Conservation (phyloP, 1,140 invertebrate genomes). For the Condylostylus longicornis region DNA sequence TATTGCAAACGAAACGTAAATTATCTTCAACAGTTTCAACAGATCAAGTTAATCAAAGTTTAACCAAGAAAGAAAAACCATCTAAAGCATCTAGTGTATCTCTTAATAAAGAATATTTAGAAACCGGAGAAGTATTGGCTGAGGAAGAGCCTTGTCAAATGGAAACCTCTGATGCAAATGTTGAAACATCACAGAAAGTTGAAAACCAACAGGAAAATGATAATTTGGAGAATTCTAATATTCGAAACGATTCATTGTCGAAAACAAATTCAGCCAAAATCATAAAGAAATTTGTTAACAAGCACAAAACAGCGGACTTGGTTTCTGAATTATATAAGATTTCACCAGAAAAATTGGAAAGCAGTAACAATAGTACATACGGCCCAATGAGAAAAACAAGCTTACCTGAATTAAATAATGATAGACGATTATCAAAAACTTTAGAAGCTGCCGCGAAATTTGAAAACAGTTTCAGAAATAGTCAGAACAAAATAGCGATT, state of each 20-base stretch:
- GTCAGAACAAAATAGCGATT: too few species aligned
- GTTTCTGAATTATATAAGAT: conserved; percentile 24
- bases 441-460: conserved; percentile 58
- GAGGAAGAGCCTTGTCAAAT: too few species aligned
- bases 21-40: conserved; percentile 52
- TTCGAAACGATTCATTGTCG: conserved; percentile 4
- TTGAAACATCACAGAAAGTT: too few species aligned
- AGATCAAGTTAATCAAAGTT: conserved; percentile 37
- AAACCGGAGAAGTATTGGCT: conserved; percentile 12
- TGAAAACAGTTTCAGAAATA: too few species aligned
- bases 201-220: too few species aligned
- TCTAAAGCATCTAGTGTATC: conserved; percentile 21
- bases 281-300: conserved; percentile 29
- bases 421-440: conserved; percentile 44
- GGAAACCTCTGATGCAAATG: too few species aligned
- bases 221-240: neutral
- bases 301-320: conserved; percentile 29
- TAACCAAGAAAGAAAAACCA: conserved; percentile 41
- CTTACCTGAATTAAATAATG: conserved; percentile 30
- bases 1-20: conserved; percentile 42
- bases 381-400: conserved; percentile 7
- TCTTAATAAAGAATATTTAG: conserved; percentile 23
- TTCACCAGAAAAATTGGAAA: conserved; percentile 10
- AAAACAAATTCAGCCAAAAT: conserved; percentile 24
- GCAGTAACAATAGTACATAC: neutral